phyloP scores from a whole-genome alignment of 37 sponge, comb jelly and placozoan genomes.

The Beroe ovata region DNA sequence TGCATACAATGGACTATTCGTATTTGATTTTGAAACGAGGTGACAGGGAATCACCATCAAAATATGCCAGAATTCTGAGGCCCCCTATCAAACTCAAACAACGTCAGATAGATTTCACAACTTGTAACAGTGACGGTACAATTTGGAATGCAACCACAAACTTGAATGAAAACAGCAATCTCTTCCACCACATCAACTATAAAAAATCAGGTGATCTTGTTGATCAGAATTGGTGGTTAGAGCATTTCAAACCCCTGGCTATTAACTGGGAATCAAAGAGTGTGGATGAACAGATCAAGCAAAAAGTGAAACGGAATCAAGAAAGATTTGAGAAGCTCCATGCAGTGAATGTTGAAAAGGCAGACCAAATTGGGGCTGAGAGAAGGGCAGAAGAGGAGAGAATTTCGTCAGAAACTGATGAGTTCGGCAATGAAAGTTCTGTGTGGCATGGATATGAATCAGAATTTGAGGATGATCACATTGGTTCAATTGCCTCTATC shows the following conservation, averaged over 20 bases:
- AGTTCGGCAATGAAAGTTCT: not conserved
- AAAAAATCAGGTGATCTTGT: conserved; percentile 7
- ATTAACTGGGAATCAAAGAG: not conserved
- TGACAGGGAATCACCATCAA: not conserved
- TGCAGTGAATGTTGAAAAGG: too few relatives aligned
- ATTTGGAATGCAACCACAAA: not conserved
- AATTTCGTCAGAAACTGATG: not conserved
- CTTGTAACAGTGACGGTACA: conserved; percentile 15
- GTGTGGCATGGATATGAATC: not conserved
- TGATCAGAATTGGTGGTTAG: conserved; percentile 23
- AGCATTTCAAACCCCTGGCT: not conserved
- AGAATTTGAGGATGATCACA: not conserved
- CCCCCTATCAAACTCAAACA: not conserved
- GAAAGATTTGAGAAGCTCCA: not conserved
- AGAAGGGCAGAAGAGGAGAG: too few relatives aligned
- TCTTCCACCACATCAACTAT: not conserved
- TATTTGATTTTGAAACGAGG: conserved; percentile 28
- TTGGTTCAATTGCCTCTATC: not conserved
- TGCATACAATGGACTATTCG: conserved; percentile 3
- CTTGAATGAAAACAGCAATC: not conserved
- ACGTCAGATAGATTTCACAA: not conserved
- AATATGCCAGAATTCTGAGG: not conserved
- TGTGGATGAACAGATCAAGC: not conserved
- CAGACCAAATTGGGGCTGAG: too few relatives aligned
- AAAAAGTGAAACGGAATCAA: not conserved